These are phyloP conservation scores for Pseudococcus viburni DNA, from an alignment of 2,888 invertebrate genomes.

Conservation along the genomic window DNA sequence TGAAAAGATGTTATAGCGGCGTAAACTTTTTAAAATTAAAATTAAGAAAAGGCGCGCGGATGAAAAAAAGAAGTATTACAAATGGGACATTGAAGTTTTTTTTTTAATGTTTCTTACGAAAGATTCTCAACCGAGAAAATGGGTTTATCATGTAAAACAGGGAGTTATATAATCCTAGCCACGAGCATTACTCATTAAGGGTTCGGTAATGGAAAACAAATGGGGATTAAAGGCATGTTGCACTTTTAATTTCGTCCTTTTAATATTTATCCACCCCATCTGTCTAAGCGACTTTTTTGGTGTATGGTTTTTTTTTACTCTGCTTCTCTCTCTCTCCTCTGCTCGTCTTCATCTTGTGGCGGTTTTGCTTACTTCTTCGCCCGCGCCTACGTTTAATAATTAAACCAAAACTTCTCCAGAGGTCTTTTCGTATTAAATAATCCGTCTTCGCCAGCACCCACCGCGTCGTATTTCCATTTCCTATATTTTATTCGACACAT, in stretches of 20 bases:
- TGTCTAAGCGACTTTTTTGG: conserved; percentile 57
- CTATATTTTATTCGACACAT: conserved; percentile 49
- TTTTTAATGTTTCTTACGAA: conserved; percentile 57
- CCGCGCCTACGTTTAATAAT: conserved; percentile 9
- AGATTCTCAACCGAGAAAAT: conserved; percentile 64
- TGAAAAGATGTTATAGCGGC: conserved; percentile 54
- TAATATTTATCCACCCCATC: conserved; percentile 66
- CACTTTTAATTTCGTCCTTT: conserved; percentile 66
- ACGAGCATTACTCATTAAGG: conserved; percentile 66
- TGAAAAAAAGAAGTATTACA: conserved; percentile 61
- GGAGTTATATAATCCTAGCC: conserved; percentile 66
- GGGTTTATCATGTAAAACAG: conserved; percentile 66
- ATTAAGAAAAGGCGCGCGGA: conserved; percentile 53
- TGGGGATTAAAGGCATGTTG: conserved; percentile 66
- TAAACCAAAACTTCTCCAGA: conserved; percentile 47
- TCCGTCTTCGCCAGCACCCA: neutral
- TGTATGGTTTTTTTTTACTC: conserved; percentile 29
- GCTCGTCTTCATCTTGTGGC: neutral
- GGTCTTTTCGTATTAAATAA: conserved; percentile 15
- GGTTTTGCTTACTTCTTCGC: neutral
- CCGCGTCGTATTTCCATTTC: neutral
- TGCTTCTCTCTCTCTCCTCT: neutral
- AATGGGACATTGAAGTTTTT: conserved; percentile 65
- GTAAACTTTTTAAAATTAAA: conserved; percentile 64
- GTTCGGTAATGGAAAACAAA: conserved; percentile 66